Conservation (phyloP, 2,113 vertebrate species). For the Pungitius pungitius region DNA sequence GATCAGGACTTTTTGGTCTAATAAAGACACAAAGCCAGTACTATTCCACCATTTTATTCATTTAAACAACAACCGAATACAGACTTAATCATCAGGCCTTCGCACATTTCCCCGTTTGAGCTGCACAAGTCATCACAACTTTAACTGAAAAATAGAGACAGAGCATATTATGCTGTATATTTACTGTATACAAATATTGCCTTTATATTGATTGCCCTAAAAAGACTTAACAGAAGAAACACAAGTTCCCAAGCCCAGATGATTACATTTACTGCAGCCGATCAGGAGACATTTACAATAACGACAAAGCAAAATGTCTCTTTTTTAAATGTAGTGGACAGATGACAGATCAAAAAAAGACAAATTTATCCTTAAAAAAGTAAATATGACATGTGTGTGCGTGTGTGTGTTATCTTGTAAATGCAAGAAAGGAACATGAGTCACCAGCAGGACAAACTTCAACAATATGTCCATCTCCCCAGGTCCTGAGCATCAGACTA, state of each 20-base stretch:
- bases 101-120: conserved; percentile 47
- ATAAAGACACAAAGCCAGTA: conserved; percentile 6
- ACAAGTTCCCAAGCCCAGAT: conserved; percentile 21
- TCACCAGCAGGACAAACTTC: conserved; percentile 60
- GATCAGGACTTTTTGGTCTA: not conserved
- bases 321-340: conserved; percentile 2
- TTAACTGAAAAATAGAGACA: conserved; percentile 64
- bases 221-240: conserved; percentile 24
- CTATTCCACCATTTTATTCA: conserved; percentile 63
- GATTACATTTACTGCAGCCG: conserved; percentile 23
- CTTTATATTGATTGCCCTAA: conserved; percentile 70
- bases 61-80: conserved; percentile 43
- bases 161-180: conserved; percentile 42
- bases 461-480: conserved; percentile 50
- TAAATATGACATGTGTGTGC: conserved; percentile 20
- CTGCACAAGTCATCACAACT: conserved; percentile 48
- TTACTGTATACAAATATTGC: conserved; percentile 63
- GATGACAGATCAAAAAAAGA: not conserved
- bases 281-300: conserved; percentile 16
- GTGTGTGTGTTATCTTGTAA: conserved; percentile 18
- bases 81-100: conserved; percentile 50
- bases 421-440: conserved; percentile 21
- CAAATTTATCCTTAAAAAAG: not conserved
- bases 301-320: conserved; percentile 17
- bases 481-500: conserved; percentile 39